Percentiles rank a stretch among this genome's conserved stretches.
Conservation (phyloP, 2,888 invertebrate species). For the Oithona nana region DNA sequence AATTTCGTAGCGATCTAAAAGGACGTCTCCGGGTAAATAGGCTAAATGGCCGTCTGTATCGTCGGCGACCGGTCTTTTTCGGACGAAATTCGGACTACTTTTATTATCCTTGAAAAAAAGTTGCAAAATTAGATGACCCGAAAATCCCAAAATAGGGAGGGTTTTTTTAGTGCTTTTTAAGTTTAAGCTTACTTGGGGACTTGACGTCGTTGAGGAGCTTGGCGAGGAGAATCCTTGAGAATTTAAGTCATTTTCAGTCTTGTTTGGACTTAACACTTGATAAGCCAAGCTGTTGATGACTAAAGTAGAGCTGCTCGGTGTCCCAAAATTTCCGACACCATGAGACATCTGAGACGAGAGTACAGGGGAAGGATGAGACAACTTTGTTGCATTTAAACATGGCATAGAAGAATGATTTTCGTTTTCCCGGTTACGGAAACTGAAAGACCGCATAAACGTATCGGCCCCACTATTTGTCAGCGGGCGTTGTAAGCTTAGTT, state of each 20-base stretch:
- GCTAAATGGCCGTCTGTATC: slow-evolving; percentile 20
- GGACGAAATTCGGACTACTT: not conserved
- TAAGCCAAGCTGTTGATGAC: slow-evolving; percentile 2
- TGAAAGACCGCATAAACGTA: slow-evolving; percentile 1
- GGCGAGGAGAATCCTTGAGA: not conserved
- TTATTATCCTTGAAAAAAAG: no score
- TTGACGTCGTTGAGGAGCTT: not conserved
- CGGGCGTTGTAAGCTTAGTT: not conserved
- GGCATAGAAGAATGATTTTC: slow-evolving; percentile 1
- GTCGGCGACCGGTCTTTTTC: slow-evolving; percentile 13
- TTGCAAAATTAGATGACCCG: no score
- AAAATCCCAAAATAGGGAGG: no score
- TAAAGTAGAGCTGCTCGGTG: not conserved
- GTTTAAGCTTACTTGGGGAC: no score
- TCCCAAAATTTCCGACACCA: not conserved
- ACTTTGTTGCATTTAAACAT: not conserved
- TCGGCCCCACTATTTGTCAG: not conserved
- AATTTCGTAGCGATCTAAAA: slow-evolving; percentile 32
- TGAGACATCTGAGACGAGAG: not conserved
- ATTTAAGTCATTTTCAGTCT: no score
- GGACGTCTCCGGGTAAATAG: slow-evolving; percentile 19
- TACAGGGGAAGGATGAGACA: not conserved
- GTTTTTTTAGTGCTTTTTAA: no score
- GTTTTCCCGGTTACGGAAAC: not conserved
- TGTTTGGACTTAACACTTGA: no score